Conservation (phyloP, 2,797 vertebrate species). For the Eurystomus glaucurus region DNA sequence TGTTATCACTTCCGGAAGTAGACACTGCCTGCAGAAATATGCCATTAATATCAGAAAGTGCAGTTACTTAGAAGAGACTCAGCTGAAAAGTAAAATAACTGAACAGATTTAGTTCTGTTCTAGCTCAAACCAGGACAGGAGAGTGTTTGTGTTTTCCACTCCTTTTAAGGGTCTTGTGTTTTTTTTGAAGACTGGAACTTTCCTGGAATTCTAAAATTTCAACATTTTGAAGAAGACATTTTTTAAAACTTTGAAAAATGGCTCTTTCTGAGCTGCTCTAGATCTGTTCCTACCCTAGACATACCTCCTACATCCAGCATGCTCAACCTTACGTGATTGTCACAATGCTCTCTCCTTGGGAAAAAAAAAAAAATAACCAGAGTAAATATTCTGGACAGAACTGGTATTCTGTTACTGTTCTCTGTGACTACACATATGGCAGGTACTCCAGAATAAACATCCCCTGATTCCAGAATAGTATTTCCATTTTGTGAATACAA, state of each 20-base stretch:
- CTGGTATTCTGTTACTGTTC: neutral
- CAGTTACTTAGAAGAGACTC: too few relatives aligned
- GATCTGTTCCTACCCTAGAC: neutral
- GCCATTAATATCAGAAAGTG: too few relatives aligned
- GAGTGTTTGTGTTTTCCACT: neutral
- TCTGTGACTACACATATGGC: neutral
- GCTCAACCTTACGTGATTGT: neutral
- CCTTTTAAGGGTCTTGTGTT: neutral
- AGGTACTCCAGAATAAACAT: neutral
- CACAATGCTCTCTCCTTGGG: neutral
- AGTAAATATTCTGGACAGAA: neutral
- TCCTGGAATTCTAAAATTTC: neutral
- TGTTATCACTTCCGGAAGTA: neutral
- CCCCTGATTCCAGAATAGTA: neutral
- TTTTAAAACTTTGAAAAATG: neutral
- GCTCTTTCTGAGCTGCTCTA: neutral
- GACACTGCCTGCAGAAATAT: neutral
- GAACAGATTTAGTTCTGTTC: too few relatives aligned
- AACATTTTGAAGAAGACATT: neutral
- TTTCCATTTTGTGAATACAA: neutral
- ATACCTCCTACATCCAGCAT: neutral
- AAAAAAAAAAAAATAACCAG: neutral
- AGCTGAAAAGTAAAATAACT: too few relatives aligned
- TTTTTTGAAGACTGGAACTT: neutral
- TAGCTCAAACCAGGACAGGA: neutral